Conservation (phyloP, 1,140 invertebrate species). For the Aphelenchoides besseyi region DNA sequence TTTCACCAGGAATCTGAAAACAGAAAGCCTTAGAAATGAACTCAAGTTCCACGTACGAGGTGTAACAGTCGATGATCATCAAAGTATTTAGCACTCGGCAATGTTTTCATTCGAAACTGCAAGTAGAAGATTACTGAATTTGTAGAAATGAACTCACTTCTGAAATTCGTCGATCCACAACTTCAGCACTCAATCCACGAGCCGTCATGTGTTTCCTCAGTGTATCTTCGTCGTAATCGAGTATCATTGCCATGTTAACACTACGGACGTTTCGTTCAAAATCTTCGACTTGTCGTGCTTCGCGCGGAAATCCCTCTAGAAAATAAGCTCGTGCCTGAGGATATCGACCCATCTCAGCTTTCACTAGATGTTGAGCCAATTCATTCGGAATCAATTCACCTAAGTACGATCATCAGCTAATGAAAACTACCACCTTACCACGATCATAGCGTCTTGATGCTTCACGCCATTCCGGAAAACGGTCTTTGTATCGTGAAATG, state of each 20-base stretch:
- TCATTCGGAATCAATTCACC: constrained; percentile 62
- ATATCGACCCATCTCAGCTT: constrained; percentile 61
- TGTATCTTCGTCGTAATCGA: constrained; percentile 61
- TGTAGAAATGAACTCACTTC: constrained; percentile 61
- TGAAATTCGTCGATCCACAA: constrained; percentile 59
- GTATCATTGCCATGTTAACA: constrained; percentile 61
- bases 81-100: constrained; percentile 60
- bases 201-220: constrained; percentile 55
- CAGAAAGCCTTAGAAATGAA: neutral
- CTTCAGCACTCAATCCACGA: constrained; percentile 48
- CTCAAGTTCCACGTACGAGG: constrained; percentile 34
- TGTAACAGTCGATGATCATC: constrained; percentile 61
- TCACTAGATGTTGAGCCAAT: constrained; percentile 55
- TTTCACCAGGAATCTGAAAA: constrained; percentile 60
- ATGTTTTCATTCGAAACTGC: constrained; percentile 54
- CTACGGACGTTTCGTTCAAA: constrained; percentile 58
- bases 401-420: constrained; percentile 21
- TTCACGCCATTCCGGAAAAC: constrained; percentile 57
- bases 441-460: constrained; percentile 54
- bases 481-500: constrained; percentile 59
- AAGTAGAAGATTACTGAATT: no score
- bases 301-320: constrained; percentile 56
- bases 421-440: constrained; percentile 33
- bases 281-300: constrained; percentile 61
- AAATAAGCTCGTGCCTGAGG: constrained; percentile 56